Evolutionary conservation across 2,888 invertebrate genomes (phyloP).

Genomic region (Drosophila bunnanda): DNA sequence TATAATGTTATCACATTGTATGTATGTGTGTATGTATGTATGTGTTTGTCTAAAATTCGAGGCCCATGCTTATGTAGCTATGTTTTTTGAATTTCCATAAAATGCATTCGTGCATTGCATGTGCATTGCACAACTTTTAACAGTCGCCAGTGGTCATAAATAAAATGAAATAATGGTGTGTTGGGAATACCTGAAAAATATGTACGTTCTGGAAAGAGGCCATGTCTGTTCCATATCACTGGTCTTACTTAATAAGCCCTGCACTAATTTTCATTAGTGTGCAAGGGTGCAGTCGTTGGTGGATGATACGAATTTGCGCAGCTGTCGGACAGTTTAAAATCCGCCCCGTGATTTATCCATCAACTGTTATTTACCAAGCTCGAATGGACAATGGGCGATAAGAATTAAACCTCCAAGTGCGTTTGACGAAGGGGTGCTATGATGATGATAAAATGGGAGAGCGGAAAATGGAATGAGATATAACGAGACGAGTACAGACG

Average conservation of each 20-base stretch:
- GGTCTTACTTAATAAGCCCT: slow-evolving; percentile 47
- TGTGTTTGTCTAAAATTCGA: no score
- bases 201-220: no score
- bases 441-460: neutral
- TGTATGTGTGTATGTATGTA: no score
- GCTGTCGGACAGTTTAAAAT: slow-evolving; percentile 43
- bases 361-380: slow-evolving; percentile 57
- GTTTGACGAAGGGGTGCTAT: slow-evolving; percentile 35
- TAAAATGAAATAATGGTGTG: no score
- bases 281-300: slow-evolving; percentile 31
- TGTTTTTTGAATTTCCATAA: no score
- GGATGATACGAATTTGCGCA: slow-evolving; percentile 62
- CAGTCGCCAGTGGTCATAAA: no score
- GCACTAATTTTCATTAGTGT: neutral
- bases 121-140: no score
- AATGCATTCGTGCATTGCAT: no score
- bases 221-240: slow-evolving; percentile 56
- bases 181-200: no score
- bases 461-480: neutral
- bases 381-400: slow-evolving; percentile 65
- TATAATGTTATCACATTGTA: no score
- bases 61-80: no score
- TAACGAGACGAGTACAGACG: neutral
- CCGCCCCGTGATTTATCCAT: slow-evolving; percentile 16
- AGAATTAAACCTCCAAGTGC: slow-evolving; percentile 71